A percentile compares a stretch with the other conserved stretches of the same genome.
Conservation (phyloP, 2,797 vertebrate species). For the Gymnopithys bicolor region DNA sequence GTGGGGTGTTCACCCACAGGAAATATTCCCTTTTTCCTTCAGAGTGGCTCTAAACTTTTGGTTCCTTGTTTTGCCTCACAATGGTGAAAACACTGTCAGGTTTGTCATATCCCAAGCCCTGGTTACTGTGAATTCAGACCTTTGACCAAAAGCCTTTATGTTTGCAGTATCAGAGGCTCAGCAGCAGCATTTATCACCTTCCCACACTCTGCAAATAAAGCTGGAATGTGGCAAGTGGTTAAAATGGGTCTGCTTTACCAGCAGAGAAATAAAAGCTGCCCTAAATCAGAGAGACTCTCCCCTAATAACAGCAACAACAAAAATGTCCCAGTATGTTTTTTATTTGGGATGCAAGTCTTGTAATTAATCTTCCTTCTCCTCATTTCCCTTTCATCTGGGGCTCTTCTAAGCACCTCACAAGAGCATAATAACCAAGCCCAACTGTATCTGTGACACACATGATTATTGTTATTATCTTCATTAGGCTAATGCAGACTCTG, state of each 20-base stretch:
- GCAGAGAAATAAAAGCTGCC: constrained; percentile 17
- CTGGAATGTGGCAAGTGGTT: neutral
- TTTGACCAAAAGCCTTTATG: constrained; percentile 25
- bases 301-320: constrained; percentile 30
- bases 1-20: neutral
- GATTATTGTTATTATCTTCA: constrained; percentile 68
- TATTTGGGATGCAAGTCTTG: constrained; percentile 49
- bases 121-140: neutral
- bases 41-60: neutral
- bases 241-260: constrained; percentile 9
- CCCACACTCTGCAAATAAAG: constrained; percentile 2
- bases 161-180: constrained; percentile 9
- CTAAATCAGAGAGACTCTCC: constrained; percentile 8
- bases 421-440: constrained; percentile 46
- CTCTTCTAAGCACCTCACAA: constrained; percentile 28
- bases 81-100: neutral
- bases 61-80: neutral
- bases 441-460: constrained; percentile 38
- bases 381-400: constrained; percentile 60
- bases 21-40: neutral
- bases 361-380: constrained; percentile 57
- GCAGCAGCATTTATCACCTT: constrained; percentile 12
- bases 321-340: constrained; percentile 6
- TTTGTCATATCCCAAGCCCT: neutral
- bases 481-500: constrained; percentile 46